Evolutionary conservation across 64 coral and sea anemone species (phyloP), one percentile per base, ranked within the genome.

Genomic region (Catalaphyllia jardinei): DNA sequence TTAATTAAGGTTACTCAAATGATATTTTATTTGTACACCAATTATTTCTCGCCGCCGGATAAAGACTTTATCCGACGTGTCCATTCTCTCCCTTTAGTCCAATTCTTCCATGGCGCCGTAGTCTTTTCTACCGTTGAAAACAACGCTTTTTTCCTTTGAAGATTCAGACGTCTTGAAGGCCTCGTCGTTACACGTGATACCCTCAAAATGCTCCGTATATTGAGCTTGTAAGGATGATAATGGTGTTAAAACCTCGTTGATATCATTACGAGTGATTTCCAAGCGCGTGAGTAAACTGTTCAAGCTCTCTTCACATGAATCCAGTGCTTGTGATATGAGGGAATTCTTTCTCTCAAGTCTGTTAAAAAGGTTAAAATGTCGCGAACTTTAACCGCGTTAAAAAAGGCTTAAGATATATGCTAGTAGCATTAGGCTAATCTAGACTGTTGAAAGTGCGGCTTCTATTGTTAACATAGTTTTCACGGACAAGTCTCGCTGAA

Each of bases 41-140:
- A 4, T 39, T 39, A 39, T 39, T 39, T 39, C 4, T 3, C 10
- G 7, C 0, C 52, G 9, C 52, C 10, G 52, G 52, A 1, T 55
- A 55, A 55, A 2, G 74, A 49, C 27, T 27, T 1, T 29, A 51
- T 46, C 3, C 17, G n/a, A 22, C 49, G 46, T 75, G 10, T 33
- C 33, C 1, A 11, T 22, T 82, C 7, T 22, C n/a, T 17, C 38
- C 2, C 13, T 71, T 27, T 15, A 84, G 12, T 84, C 81, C 24
- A 84, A 35, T 69, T 84, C 38, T 84, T 84, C 81, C 81, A 84
- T 84, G n/a, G 71, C 81, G 24, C 81, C 81, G 35, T 15, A 84
- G n/a, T 67, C 22, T 49, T 84, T 35, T 84, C 81, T 33, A 71
- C 51, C 19, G 9, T 84, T 38, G 7, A 50, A 9, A 10, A 16